Evolutionary conservation across 1,140 invertebrate species (phyloP).

Genomic region (Drosophila pallidifrons): DNA sequence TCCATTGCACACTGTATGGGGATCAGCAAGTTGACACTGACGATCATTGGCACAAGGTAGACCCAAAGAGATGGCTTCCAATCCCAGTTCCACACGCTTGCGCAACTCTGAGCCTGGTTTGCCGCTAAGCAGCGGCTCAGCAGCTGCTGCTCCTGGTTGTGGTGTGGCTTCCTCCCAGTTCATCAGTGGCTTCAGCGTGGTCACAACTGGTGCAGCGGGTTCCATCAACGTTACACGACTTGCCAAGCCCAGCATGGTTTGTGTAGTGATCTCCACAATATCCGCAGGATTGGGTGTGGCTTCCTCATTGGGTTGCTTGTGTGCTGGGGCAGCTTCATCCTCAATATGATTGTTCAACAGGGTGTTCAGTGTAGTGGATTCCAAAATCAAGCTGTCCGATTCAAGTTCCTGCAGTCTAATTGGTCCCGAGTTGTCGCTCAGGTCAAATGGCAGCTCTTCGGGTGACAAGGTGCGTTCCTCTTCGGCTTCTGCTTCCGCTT

Average conservation of each 20-base stretch:
- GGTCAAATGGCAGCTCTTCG: constrained; percentile 76
- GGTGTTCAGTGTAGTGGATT: constrained; percentile 65
- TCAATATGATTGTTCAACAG: constrained; percentile 65
- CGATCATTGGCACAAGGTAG: constrained; percentile 90
- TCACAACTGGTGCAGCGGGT: constrained; percentile 79
- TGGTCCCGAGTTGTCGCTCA: constrained; percentile 46
- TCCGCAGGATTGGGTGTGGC: constrained; percentile 73
- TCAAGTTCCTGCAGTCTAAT: constrained; percentile 63
- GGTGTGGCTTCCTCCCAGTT: constrained; percentile 64
- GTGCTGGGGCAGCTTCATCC: constrained; percentile 13
- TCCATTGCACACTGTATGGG: constrained; percentile 90
- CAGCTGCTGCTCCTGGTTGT: constrained; percentile 37
- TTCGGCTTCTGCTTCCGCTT: constrained; percentile 21
- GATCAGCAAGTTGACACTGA: constrained; percentile 93
- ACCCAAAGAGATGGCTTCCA: constrained; percentile 90
- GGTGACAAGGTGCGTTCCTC: constrained; percentile 60
- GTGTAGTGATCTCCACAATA: constrained; percentile 84
- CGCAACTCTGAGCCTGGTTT: constrained; percentile 66
- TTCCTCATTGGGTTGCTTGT: constrained; percentile 53
- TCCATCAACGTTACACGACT: constrained; percentile 85
- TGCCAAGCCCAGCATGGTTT: constrained; percentile 79
- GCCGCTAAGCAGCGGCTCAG: constrained; percentile 30
- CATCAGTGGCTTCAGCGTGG: constrained; percentile 77
- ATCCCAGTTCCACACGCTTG: constrained; percentile 85
- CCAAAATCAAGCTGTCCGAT: constrained; percentile 73